Percentiles rank a stretch among this genome's conserved stretches.
These are phyloP conservation scores for Galagoides demidoff DNA, from an alignment of 2,797 vertebrate species.

Conservation along the genomic window DNA sequence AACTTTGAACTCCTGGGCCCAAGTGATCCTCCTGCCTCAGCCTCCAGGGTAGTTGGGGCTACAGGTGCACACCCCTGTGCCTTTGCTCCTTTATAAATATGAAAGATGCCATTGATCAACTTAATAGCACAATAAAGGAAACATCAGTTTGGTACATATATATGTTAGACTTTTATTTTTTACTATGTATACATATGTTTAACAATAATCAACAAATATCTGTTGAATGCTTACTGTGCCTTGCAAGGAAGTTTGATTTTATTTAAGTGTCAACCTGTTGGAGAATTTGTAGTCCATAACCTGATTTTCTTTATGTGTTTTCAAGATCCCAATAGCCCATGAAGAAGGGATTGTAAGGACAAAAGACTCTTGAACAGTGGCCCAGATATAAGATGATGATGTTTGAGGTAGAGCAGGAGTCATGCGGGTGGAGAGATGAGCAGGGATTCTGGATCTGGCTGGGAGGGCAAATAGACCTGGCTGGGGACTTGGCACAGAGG, in stretches of 20 bases:
- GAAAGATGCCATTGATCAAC: background rate
- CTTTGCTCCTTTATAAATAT: background rate
- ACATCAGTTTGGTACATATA: background rate
- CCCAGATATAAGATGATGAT: background rate
- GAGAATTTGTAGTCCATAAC: background rate
- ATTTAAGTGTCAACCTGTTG: background rate
- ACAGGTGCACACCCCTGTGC: background rate
- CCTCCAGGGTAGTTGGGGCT: background rate
- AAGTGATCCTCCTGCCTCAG: background rate
- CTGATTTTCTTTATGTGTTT: background rate
- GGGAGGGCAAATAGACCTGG: background rate
- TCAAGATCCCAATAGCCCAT: background rate
- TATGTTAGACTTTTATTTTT: background rate
- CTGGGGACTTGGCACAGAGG: background rate
- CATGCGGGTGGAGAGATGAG: background rate
- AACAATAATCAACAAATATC: slow-evolving; percentile 7
- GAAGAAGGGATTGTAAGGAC: background rate
- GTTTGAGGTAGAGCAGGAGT: background rate
- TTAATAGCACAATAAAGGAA: background rate
- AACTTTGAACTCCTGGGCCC: background rate
- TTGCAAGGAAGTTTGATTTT: background rate
- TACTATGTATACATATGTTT: background rate
- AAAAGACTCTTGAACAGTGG: background rate
- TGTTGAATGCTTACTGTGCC: background rate
- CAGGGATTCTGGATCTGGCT: background rate